Evolutionary conservation across 2,113 vertebrate species (phyloP).

Genomic region (Sander vitreus): DNA sequence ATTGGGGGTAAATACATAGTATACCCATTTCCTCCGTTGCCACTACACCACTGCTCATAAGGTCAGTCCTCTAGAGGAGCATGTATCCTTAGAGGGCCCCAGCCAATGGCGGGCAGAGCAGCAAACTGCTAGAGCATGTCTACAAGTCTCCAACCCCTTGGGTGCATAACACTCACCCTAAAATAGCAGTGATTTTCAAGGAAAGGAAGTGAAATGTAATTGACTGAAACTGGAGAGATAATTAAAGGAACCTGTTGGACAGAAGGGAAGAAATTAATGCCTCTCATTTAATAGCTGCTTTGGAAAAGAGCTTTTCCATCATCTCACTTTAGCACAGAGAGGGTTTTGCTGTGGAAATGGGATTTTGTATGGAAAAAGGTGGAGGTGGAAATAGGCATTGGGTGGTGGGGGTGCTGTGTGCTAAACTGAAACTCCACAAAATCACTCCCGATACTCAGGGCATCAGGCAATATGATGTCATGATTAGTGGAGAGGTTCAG

Average conservation of each 20-base stretch:
- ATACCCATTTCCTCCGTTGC: slow-evolving; percentile 23
- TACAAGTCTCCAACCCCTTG: slow-evolving; percentile 71
- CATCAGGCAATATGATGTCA: slow-evolving; percentile 86
- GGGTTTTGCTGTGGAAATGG: slow-evolving; percentile 70
- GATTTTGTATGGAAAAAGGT: slow-evolving; percentile 63
- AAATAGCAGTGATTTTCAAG: slow-evolving; percentile 87
- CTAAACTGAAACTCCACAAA: slow-evolving; percentile 83
- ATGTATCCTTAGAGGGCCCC: slow-evolving; percentile 48
- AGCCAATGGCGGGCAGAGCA: slow-evolving; percentile 36
- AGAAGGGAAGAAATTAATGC: slow-evolving; percentile 83
- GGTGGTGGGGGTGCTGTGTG: slow-evolving; percentile 69
- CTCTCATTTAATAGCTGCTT: slow-evolving; percentile 83
- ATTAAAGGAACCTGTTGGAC: slow-evolving; percentile 86
- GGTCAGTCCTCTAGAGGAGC: slow-evolving; percentile 47
- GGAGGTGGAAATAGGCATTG: slow-evolving; percentile 59
- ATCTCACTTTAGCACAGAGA: slow-evolving; percentile 62
- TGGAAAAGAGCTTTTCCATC: slow-evolving; percentile 73
- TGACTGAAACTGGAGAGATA: slow-evolving; percentile 85
- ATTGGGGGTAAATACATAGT: slow-evolving; percentile 6
- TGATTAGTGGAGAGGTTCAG: slow-evolving; percentile 82
- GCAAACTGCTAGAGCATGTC: slow-evolving; percentile 67
- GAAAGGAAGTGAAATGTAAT: slow-evolving; percentile 87
- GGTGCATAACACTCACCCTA: slow-evolving; percentile 80
- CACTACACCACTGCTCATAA: slow-evolving; percentile 28
- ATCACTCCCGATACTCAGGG: slow-evolving; percentile 85